Percentiles rank a stretch among this genome's conserved stretches.
Conservation (phyloP, 2,797 vertebrate species). For the Melanogrammus aeglefinus region DNA sequence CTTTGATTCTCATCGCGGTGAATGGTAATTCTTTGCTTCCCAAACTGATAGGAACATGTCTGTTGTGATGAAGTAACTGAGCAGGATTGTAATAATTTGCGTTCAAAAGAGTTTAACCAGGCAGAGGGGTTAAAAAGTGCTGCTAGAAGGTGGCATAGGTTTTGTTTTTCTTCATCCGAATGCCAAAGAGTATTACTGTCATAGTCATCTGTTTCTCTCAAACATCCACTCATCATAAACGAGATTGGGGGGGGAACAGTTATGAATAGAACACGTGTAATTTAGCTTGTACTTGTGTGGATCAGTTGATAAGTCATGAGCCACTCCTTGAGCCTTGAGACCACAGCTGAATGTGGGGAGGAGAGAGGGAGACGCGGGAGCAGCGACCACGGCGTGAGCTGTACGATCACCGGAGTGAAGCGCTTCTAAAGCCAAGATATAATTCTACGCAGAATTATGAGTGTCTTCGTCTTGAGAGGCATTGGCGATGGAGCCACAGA, state of each 20-base stretch:
- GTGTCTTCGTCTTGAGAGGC: background rate
- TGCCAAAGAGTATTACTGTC: conserved; percentile 88
- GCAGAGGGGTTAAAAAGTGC: conserved; percentile 74
- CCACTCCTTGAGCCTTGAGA: conserved; percentile 57
- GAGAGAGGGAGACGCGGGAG: background rate
- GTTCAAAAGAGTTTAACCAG: conserved; percentile 48
- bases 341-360: conserved; percentile 4
- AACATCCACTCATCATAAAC: conserved; percentile 43
- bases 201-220: conserved; percentile 52
- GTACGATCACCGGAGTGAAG: background rate
- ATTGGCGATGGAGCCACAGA: background rate
- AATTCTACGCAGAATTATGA: conserved; percentile 70
- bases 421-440: conserved; percentile 52
- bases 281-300: conserved; percentile 80
- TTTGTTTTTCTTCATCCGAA: conserved; percentile 67
- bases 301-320: conserved; percentile 42
- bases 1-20: conserved; percentile 18
- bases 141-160: conserved; percentile 80
- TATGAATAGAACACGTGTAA: conserved; percentile 41
- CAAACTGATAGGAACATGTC: conserved; percentile 62
- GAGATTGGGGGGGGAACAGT: conserved; percentile 60
- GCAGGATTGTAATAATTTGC: conserved; percentile 56
- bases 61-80: conserved; percentile 45
- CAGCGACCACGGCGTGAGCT: background rate
- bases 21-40: conserved; percentile 45